Percentiles rank a stretch among this genome's conserved stretches.
phyloP scores from a whole-genome alignment of 37 sponge, comb jelly and placozoan genomes.

The Oscarella lobularis region DNA sequence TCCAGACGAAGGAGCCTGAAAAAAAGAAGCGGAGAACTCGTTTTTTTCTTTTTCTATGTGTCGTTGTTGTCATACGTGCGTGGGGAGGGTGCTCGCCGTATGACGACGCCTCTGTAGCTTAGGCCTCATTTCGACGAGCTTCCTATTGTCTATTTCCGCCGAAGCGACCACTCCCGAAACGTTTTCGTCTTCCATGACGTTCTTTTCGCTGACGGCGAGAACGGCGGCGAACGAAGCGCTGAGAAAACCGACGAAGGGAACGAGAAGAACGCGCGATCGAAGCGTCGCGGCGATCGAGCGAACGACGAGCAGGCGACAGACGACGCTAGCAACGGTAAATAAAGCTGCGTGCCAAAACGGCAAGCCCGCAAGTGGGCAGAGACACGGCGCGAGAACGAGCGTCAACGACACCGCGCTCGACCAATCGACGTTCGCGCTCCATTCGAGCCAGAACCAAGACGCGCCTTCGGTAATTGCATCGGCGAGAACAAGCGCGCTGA shows the following conservation, averaged over 20 bases:
- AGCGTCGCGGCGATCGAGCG: too few relatives aligned
- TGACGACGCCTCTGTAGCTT: too few relatives aligned
- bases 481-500: too few relatives aligned
- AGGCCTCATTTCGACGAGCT: too few relatives aligned
- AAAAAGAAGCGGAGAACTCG: too few relatives aligned
- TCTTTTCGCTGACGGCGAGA: background rate
- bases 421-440: background rate
- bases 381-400: too few relatives aligned
- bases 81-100: too few relatives aligned
- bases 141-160: too few relatives aligned
- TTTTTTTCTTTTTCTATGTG: too few relatives aligned
- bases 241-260: background rate
- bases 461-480: background rate
- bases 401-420: background rate
- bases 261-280: background rate
- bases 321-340: background rate
- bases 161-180: background rate
- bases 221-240: background rate
- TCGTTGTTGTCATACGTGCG: too few relatives aligned
- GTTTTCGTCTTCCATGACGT: background rate
- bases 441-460: background rate
- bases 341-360: background rate
- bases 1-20: too few relatives aligned
- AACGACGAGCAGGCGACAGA: constrained; percentile 2
- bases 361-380: background rate